Conservation (phyloP, 2,113 vertebrate genomes). For the Chaenocephalus aceratus region DNA sequence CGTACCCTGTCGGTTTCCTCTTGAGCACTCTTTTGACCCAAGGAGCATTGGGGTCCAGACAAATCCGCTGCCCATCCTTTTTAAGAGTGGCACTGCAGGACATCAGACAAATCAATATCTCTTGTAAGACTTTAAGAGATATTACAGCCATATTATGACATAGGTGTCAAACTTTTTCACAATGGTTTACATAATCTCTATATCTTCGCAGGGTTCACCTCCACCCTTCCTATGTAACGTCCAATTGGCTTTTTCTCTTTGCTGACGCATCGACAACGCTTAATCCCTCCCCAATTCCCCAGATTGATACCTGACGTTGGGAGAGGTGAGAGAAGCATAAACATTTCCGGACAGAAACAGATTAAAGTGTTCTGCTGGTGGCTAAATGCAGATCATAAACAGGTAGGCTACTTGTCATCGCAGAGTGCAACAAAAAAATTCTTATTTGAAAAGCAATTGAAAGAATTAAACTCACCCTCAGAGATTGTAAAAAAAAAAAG, state of each 20-base stretch:
- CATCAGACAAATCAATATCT: neutral
- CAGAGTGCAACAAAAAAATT: neutral
- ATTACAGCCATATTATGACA: neutral
- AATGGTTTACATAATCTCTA: constrained; percentile 88
- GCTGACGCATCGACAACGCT: constrained; percentile 86
- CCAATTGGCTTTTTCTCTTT: constrained; percentile 79
- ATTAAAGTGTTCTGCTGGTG: neutral
- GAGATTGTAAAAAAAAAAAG: constrained; percentile 55
- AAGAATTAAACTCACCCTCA: constrained; percentile 18
- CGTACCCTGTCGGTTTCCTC: constrained; percentile 62
- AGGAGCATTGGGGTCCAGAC: constrained; percentile 74
- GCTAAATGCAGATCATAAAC: neutral
- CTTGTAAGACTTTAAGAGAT: neutral
- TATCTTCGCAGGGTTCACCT: constrained; percentile 84
- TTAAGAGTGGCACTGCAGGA: constrained; percentile 79
- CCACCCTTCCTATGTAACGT: constrained; percentile 79
- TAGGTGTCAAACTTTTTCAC: neutral
- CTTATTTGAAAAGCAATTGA: neutral
- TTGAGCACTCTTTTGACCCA: constrained; percentile 80
- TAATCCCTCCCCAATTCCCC: constrained; percentile 51
- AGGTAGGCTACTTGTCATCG: neutral
- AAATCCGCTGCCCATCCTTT: constrained; percentile 59
- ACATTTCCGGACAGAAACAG: neutral
- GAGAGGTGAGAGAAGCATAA: constrained; percentile 1
- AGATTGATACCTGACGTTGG: constrained; percentile 54